Evolutionary conservation across 2,797 vertebrate genomes (phyloP), one percentile per base, ranked within the genome.

Genomic region (Parauchenoglanis ngamensis): DNA sequence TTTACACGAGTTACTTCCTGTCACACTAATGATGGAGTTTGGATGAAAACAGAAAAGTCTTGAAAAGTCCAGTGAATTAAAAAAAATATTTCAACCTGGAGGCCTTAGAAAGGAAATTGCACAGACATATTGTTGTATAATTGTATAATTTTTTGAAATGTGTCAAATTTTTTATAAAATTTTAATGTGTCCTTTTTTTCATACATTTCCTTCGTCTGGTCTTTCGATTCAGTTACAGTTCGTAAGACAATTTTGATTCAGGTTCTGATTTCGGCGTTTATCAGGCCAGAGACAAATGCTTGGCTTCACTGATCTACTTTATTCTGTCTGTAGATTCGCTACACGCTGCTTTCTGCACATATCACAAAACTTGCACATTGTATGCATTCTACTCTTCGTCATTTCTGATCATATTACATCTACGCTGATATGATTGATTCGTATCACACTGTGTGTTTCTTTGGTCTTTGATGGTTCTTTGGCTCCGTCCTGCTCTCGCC

Each of bases 401-500:
- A 70, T 56, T 68, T 70, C 59, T 70, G 28, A 56, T 84, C 49
- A 2, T 23, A 44, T 57, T 23, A 35, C 35, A 35, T 40, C 8
- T 56, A 35, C 7, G 28, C 2, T 67, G 5, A 25, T 1, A 54
- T 3, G 21, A 57, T 35, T 40, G 65, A 84, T 72, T 72, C 13
- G 2, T 40, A 84, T 84, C 61, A 49, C 35, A 52, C 5, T 52
- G 25, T 28, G 23, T 49, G n/a, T n/a, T 52, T 40, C 40, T 79
- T 59, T 31, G 7, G 23, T 77, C 52, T 84, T 79, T 72, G 63
- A 79, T 86, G 80, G 54, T 44, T 35, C 63, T 86, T 85, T 88
- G 67, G 19, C 46, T 63, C 28, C 52, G 57, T 89, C 31, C 44
- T 79, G 79, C 87, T 17, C 73, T 5, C 40, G 76, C 78, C 89